phyloP scores from a whole-genome alignment of 2,888 invertebrate species.

The Erpobdella octoculata region DNA sequence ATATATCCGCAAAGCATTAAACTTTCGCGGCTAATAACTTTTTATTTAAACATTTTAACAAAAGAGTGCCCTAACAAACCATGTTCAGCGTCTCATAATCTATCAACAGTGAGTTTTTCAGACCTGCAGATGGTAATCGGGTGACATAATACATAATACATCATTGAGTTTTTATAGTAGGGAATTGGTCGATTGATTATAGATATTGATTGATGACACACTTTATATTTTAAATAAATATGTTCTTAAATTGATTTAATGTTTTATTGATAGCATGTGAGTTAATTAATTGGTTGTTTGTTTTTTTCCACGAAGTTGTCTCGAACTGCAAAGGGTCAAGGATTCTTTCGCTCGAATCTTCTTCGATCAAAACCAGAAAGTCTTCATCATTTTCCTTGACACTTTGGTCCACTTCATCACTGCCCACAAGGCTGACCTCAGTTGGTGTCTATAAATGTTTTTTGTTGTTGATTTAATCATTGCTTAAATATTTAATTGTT shows the following conservation, averaged over 20 bases:
- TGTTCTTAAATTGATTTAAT: neutral
- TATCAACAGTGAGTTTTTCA: too few species aligned
- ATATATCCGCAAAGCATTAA: too few species aligned
- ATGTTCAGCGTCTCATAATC: too few species aligned
- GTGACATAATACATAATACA: too few species aligned
- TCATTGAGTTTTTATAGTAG: too few species aligned
- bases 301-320: slow-evolving; percentile 38
- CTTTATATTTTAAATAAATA: neutral
- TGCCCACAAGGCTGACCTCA: slow-evolving; percentile 75
- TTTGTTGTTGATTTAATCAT: too few species aligned
- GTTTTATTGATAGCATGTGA: neutral
- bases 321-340: slow-evolving; percentile 72
- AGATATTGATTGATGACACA: neutral
- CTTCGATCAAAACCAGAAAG: slow-evolving; percentile 69
- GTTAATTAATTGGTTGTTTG: neutral
- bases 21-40: too few species aligned
- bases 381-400: slow-evolving; percentile 84
- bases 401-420: slow-evolving; percentile 80
- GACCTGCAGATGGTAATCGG: too few species aligned
- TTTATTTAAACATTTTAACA: too few species aligned
- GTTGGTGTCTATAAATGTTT: too few species aligned
- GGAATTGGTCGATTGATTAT: neutral
- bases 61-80: too few species aligned
- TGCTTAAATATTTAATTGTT: too few species aligned
- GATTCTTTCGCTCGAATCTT: slow-evolving; percentile 92